These are phyloP conservation scores for Oostethus manadensis DNA, from an alignment of 2,113 vertebrate species.

Conservation along the genomic window DNA sequence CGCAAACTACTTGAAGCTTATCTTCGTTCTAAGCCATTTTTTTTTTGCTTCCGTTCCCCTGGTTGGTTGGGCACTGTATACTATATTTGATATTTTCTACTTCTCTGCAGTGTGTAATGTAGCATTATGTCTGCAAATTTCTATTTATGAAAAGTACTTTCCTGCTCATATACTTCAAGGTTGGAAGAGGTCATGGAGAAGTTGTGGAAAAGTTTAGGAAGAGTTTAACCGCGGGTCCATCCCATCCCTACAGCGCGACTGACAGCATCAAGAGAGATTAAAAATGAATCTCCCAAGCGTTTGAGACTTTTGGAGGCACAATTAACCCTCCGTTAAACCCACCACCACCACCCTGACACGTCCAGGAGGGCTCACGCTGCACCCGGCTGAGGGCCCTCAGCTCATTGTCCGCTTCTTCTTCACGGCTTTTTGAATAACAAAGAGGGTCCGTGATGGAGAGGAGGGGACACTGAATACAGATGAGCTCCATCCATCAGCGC, in stretches of 20 bases:
- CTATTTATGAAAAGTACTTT: not conserved
- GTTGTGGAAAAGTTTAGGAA: not conserved
- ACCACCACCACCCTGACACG: conserved; percentile 1
- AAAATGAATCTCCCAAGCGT: conserved; percentile 14
- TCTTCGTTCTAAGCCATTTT: no score
- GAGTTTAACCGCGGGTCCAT: not conserved
- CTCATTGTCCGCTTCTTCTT: conserved; percentile 33
- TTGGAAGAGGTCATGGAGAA: not conserved
- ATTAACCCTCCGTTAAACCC: conserved; percentile 29
- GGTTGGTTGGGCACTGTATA: no score
- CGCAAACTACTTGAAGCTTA: no score
- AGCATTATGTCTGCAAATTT: not conserved
- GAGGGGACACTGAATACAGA: conserved; percentile 49
- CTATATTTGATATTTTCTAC: no score
- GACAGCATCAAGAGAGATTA: conserved; percentile 29
- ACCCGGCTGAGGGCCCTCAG: conserved; percentile 14
- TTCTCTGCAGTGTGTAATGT: not conserved
- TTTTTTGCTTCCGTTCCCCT: no score
- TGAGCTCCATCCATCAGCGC: conserved; percentile 58
- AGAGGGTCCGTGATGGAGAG: conserved; percentile 19
- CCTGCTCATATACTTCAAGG: not conserved
- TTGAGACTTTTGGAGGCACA: conserved; percentile 16
- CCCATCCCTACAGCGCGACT: not conserved
- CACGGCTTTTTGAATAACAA: conserved; percentile 28
- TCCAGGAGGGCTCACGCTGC: conserved; percentile 21